Evolutionary conservation across 2,888 invertebrate genomes (phyloP).

Genomic region (Melitaea athalia): DNA sequence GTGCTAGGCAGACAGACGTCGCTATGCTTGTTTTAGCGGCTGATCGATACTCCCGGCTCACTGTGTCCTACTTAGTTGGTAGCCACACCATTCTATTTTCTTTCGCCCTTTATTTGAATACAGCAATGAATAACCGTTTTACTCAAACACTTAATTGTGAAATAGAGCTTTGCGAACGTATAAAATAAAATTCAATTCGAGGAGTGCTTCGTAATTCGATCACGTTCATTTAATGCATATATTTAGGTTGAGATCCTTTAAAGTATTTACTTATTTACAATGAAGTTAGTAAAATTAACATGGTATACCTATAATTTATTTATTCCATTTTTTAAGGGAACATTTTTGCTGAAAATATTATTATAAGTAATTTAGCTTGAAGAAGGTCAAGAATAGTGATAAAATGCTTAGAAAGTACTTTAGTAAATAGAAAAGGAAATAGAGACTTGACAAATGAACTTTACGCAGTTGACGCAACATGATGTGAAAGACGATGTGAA

Average conservation of each 20-base stretch:
- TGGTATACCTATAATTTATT: background rate
- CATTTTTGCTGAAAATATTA: background rate
- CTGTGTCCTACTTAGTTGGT: slow-evolving; percentile 71
- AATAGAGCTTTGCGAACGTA: slow-evolving; percentile 32
- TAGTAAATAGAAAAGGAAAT: slow-evolving; percentile 42
- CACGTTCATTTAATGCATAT: slow-evolving; percentile 2
- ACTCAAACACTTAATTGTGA: slow-evolving; percentile 16
- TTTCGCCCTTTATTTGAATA: slow-evolving; percentile 61
- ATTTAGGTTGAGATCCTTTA: background rate
- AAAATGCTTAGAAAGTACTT: background rate
- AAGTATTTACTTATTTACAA: background rate
- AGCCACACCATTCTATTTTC: slow-evolving; percentile 66
- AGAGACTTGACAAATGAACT: slow-evolving; percentile 69
- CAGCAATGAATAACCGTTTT: slow-evolving; percentile 42
- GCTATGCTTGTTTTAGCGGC: slow-evolving; percentile 70
- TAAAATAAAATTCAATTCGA: slow-evolving; percentile 8
- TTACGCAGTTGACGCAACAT: slow-evolving; percentile 61
- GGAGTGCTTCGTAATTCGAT: slow-evolving; percentile 6
- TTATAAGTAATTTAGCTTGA: background rate
- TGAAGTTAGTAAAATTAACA: background rate
- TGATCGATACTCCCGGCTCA: slow-evolving; percentile 74
- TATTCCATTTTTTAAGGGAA: background rate
- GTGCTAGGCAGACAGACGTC: slow-evolving; percentile 66
- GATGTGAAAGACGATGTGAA: slow-evolving; percentile 62
- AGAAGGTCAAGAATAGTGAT: background rate